These are phyloP conservation scores for Vandiemenella viatica DNA, from an alignment of 2,888 invertebrate species.

Conservation along the genomic window DNA sequence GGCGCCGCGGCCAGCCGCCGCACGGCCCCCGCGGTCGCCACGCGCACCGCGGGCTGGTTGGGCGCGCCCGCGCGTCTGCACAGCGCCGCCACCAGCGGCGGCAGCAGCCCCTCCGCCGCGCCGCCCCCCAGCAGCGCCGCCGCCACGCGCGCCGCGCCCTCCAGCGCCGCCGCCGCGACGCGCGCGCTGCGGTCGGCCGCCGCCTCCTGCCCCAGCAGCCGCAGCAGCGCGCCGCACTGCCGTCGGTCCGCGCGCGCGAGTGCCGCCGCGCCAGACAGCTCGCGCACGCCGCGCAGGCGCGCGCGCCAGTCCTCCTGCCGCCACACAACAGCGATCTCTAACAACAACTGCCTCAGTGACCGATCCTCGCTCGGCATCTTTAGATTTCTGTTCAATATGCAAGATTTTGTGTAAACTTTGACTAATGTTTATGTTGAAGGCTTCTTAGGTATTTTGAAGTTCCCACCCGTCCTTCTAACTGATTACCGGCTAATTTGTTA, in stretches of 20 bases:
- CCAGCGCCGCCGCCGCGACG: slow-evolving; percentile 32
- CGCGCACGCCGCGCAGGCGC: slow-evolving; percentile 40
- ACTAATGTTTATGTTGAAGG: no score
- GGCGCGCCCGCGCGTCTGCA: slow-evolving; percentile 23
- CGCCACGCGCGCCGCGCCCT: slow-evolving; percentile 26
- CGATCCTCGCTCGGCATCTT: no score
- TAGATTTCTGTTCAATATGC: no score
- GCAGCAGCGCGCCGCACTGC: slow-evolving; percentile 38
- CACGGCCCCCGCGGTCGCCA: slow-evolving; percentile 19
- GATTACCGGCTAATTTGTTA: no score
- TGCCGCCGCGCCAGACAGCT: slow-evolving; percentile 26
- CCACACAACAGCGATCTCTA: no score
- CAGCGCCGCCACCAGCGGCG: slow-evolving; percentile 22
- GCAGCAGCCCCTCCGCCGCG: slow-evolving; percentile 13
- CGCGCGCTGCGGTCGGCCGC: slow-evolving; percentile 43
- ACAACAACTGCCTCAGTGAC: no score
- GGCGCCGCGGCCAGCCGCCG: slow-evolving; percentile 8
- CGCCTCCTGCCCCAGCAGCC: slow-evolving; percentile 38
- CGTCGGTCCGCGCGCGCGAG: neutral
- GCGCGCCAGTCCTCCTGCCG: slow-evolving; percentile 40
- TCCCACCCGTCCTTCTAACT: no score
- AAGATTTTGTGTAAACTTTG: no score
- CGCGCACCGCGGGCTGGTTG: slow-evolving; percentile 19
- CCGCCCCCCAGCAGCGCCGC: slow-evolving; percentile 17
- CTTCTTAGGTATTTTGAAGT: no score